Conservation (phyloP, 2,888 invertebrate genomes). For the Eremobia ochroleuca region DNA sequence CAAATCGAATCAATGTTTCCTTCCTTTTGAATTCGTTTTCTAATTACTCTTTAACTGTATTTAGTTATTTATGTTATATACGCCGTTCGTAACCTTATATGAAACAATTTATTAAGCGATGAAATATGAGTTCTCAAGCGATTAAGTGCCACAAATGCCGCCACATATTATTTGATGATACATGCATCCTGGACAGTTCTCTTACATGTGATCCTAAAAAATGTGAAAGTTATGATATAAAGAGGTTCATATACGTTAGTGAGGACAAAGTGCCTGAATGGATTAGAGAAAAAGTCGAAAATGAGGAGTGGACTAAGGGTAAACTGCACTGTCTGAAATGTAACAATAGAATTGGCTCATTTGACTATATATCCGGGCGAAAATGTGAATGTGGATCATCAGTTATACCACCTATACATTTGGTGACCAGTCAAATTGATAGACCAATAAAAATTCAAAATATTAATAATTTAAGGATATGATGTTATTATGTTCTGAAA, state of each 20-base stretch:
- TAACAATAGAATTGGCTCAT: slow-evolving; percentile 92
- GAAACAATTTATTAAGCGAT: neutral
- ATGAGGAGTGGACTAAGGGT: slow-evolving; percentile 92
- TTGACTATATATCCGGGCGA: slow-evolving; percentile 92
- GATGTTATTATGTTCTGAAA: neutral
- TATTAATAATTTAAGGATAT: slow-evolving; percentile 51
- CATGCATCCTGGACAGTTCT: slow-evolving; percentile 65
- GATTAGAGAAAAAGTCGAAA: slow-evolving; percentile 89
- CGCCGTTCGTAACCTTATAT: neutral
- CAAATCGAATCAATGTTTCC: neutral
- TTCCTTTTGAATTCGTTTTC: neutral
- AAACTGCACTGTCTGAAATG: slow-evolving; percentile 92
- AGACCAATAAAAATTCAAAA: slow-evolving; percentile 71
- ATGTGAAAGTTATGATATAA: slow-evolving; percentile 80
- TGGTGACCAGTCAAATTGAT: slow-evolving; percentile 92
- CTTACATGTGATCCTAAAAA: slow-evolving; percentile 70
- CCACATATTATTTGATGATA: slow-evolving; percentile 77
- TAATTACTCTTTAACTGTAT: neutral
- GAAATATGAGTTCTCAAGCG: slow-evolving; percentile 54
- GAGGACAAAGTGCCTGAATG: slow-evolving; percentile 91
- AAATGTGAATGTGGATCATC: slow-evolving; percentile 91
- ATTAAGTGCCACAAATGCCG: slow-evolving; percentile 89
- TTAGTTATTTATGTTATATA: neutral
- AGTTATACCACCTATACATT: slow-evolving; percentile 91
- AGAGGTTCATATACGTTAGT: slow-evolving; percentile 86